Base-by-base conservation (phyloP, 2,113 vertebrate species). In the Proteles cristata region DNA sequence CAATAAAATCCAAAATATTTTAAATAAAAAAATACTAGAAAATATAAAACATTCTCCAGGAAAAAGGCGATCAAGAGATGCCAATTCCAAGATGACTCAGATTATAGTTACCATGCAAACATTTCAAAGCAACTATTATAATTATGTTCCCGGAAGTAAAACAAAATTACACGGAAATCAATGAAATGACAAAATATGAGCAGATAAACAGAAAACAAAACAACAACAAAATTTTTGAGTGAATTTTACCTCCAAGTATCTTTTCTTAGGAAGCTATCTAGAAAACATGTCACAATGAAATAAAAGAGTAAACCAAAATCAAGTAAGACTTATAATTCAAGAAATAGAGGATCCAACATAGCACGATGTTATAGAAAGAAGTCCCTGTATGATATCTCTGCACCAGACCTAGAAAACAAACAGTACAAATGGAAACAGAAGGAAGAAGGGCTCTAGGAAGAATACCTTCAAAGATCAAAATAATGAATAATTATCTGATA, bases 1-100 rank as follows among this genome's bases (percentile, higher is more conserved):
- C n/a, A 12, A 83, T 65, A 93, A 91, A 91, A 88, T 23, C 28
- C 19, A 48, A 96, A 84, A 84, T 88, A 94, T n/a, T 83, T 83
- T 61, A 91, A 91, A 83, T 65, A 65, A 15, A 58, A 91, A 91
- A 88, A 88, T 94, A 69, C 3, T 35, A 50, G n/a, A 68, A 82
- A 86, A 68, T 71, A 79, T 5, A 88, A 65, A 48, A 50, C 76
- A 79, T 35, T 81, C 86, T 90, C 31, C 21, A 45, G 31, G 33
- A 31, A 39, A 97, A 94, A 48, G 8, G 25, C n/a, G 83, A 77
- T 83, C 50, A 88, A n/a, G 17, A 73, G 35, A 94, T 80, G 61
- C 23, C 92, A 94, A 69, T 10, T 26, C 25, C 55, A 94, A 65
- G 25, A 83, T 61, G 43, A 94, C 33, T 88, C 31, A 85, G 35